Evolutionary conservation across 1,140 invertebrate genomes (phyloP).

Genomic region (Bombyx mandarina): DNA sequence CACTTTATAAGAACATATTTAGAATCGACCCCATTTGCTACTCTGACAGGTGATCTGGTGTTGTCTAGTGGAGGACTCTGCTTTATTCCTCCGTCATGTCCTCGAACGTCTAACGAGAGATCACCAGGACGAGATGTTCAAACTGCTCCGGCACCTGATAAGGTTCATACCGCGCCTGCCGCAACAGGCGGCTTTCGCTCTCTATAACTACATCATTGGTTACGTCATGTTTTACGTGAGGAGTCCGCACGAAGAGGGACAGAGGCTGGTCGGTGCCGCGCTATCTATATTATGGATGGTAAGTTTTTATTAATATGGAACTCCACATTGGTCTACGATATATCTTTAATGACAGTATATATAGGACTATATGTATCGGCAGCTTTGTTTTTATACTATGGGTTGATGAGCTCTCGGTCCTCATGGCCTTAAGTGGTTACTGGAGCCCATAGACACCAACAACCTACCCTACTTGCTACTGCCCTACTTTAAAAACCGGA

Average conservation of each 20-base stretch:
- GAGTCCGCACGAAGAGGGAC: conserved; percentile 93
- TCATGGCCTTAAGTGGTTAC: too few relatives aligned
- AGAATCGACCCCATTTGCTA: too few relatives aligned
- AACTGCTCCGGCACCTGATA: conserved; percentile 92
- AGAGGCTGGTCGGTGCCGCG: conserved; percentile 93
- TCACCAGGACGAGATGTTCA: conserved; percentile 96
- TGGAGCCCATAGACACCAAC: too few relatives aligned
- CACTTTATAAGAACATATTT: too few relatives aligned
- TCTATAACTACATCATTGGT: conserved; percentile 99
- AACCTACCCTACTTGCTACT: too few relatives aligned
- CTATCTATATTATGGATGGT: conserved; percentile 97
- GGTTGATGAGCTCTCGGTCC: too few relatives aligned
- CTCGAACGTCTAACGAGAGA: conserved; percentile 96
- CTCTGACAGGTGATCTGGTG: conserved; percentile 90
- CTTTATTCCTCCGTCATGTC: conserved; percentile 95
- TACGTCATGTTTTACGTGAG: conserved; percentile 99
- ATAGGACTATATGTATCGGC: too few relatives aligned
- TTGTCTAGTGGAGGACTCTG: conserved; percentile 97
- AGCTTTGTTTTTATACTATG: too few relatives aligned
- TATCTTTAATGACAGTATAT: too few relatives aligned
- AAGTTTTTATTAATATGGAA: conserved; percentile 22
- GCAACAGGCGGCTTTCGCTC: conserved; percentile 97
- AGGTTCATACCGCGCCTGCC: conserved; percentile 94
- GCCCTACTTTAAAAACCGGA: too few relatives aligned
- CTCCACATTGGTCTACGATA: too few relatives aligned